These are phyloP conservation scores for Macrosteles quadrilineatus DNA, from an alignment of 1,140 invertebrate genomes.

Conservation along the genomic window DNA sequence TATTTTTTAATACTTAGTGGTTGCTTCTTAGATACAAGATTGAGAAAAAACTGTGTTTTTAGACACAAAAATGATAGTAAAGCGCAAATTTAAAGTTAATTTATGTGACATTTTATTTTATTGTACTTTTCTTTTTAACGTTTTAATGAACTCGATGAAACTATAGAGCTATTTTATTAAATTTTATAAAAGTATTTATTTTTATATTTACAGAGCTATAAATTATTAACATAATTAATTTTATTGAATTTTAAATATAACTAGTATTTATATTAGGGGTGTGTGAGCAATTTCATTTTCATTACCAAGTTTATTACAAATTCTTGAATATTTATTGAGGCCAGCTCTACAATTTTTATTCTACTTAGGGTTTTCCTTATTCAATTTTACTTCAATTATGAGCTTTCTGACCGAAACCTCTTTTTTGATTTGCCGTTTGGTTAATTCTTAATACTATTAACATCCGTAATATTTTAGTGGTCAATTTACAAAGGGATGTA, in stretches of 20 bases:
- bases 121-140: not conserved
- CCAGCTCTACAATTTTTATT: too few relatives aligned
- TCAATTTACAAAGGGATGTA: too few relatives aligned
- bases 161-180: slow-evolving; percentile 24
- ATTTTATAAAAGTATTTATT: slow-evolving; percentile 21
- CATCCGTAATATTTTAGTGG: too few relatives aligned
- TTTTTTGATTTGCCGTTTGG: too few relatives aligned
- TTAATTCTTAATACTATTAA: too few relatives aligned
- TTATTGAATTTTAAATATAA: slow-evolving; percentile 1
- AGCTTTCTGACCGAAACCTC: too few relatives aligned
- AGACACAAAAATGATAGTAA: not conserved
- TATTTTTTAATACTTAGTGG: not conserved
- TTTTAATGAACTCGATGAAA: slow-evolving; percentile 1
- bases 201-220: slow-evolving; percentile 15
- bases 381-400: too few relatives aligned
- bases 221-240: slow-evolving; percentile 19
- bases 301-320: too few relatives aligned
- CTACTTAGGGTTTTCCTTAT: too few relatives aligned
- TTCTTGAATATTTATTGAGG: too few relatives aligned
- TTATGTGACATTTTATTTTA: not conserved
- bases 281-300: slow-evolving; percentile 7
- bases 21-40: slow-evolving; percentile 7
- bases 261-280: slow-evolving; percentile 8
- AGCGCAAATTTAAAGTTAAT: slow-evolving; percentile 9
- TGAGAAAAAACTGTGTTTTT: not conserved